phyloP scores from a whole-genome alignment of 2,113 vertebrate species.

The Passer domesticus region DNA sequence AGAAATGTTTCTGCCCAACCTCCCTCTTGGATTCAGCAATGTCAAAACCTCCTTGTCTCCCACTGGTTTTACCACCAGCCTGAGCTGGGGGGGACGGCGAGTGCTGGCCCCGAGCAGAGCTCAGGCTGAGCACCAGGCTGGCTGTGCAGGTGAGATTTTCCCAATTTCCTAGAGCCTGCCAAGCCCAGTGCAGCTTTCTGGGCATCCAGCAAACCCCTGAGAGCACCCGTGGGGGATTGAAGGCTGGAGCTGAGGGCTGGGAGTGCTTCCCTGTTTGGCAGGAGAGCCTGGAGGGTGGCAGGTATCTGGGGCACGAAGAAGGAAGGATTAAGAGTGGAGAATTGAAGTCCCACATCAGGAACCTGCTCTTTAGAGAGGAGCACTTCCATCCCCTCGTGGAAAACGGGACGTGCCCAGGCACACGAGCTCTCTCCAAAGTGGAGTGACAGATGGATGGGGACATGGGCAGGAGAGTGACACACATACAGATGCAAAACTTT shows the following conservation, averaged over 20 bases:
- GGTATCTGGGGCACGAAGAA: background rate
- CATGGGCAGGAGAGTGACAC: background rate
- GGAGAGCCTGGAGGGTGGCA: background rate
- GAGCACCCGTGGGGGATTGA: fast-evolving
- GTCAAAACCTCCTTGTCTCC: background rate
- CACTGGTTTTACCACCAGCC: background rate
- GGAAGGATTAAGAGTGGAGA: background rate
- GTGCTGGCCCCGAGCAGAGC: background rate
- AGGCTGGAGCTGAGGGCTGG: background rate
- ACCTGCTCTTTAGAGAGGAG: background rate
- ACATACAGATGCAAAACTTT: constrained; percentile 32
- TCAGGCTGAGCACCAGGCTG: background rate
- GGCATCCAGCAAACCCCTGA: background rate
- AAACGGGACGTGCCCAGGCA: background rate
- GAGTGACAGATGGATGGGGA: background rate
- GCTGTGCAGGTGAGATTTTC: background rate
- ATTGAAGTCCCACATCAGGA: background rate
- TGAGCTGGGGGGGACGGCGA: background rate
- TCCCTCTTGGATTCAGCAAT: background rate
- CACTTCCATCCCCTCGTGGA: background rate
- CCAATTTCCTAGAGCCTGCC: background rate
- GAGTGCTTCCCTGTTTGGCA: fast-evolving
- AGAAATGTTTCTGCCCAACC: background rate
- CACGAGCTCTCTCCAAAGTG: background rate
- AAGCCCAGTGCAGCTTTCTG: background rate